phyloP scores from a whole-genome alignment of 2,113 vertebrate genomes.

The Oreochromis aureus region DNA sequence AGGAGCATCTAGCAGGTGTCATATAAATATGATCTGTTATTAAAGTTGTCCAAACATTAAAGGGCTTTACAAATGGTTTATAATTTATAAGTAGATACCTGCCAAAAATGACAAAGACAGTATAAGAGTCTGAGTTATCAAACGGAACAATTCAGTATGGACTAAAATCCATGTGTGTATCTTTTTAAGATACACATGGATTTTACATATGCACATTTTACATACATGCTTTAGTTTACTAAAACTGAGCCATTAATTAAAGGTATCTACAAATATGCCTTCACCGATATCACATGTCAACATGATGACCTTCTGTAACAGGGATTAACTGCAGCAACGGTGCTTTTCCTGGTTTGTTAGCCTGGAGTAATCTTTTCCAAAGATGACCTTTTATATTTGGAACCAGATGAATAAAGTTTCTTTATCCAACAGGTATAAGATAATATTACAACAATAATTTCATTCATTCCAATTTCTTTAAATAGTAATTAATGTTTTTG shows the following conservation, averaged over 20 bases:
- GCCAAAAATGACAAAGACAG: not conserved
- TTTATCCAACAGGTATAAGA: not conserved
- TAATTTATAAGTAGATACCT: not conserved
- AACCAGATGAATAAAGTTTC: not conserved
- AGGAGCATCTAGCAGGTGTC: not conserved
- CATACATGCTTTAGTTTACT: not conserved
- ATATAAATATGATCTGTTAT: not conserved
- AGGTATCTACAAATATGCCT: not conserved
- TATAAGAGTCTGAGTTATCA: not conserved
- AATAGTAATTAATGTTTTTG: not conserved
- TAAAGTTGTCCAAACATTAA: not conserved
- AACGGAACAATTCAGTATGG: not conserved
- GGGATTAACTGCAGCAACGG: not conserved
- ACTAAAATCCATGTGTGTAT: not conserved
- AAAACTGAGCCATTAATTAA: not conserved
- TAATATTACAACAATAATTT: too few species aligned
- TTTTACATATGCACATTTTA: not conserved
- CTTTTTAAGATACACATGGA: not conserved
- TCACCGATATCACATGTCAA: not conserved
- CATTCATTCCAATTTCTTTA: not conserved
- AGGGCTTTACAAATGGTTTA: not conserved
- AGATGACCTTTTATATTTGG: not conserved
- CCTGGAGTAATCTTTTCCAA: not conserved
- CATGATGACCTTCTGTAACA: not conserved
- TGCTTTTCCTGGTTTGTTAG: not conserved